Conservation (phyloP, 2,888 invertebrate species). For the Glomeris marginata region DNA sequence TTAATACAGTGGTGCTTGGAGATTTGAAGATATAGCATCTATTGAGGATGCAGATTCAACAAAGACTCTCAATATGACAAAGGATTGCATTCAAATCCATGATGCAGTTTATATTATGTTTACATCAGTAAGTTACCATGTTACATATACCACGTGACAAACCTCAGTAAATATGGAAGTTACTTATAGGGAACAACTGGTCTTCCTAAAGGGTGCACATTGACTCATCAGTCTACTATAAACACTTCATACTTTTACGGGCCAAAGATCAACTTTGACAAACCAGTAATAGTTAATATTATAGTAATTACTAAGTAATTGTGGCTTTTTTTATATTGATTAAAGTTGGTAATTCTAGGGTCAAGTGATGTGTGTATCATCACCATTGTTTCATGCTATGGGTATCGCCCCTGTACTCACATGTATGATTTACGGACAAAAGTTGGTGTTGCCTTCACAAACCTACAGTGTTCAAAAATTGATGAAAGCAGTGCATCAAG, state of each 20-base stretch:
- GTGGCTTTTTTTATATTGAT: too few species aligned
- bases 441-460: background rate
- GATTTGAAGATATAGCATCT: slow-evolving; percentile 21
- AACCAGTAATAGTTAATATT: background rate
- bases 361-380: slow-evolving; percentile 22
- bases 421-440: background rate
- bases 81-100: slow-evolving; percentile 45
- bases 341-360: too few species aligned
- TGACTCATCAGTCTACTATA: too few species aligned
- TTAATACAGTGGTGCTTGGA: slow-evolving; percentile 22
- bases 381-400: slow-evolving; percentile 69
- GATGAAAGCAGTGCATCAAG: slow-evolving; percentile 3
- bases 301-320: too few species aligned
- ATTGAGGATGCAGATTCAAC: slow-evolving; percentile 29
- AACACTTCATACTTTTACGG: background rate
- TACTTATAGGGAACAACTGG: too few species aligned
- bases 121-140: slow-evolving; percentile 43
- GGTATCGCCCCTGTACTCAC: slow-evolving; percentile 47
- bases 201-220: too few species aligned
- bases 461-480: background rate
- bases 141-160: background rate
- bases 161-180: too few species aligned
- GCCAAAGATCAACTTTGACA: background rate
- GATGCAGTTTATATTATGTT: slow-evolving; percentile 61
- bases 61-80: slow-evolving; percentile 31